Percentiles rank a stretch among this genome's conserved stretches.
Conservation (phyloP, 2,888 invertebrate species). For the Perizoma flavofasciatum region DNA sequence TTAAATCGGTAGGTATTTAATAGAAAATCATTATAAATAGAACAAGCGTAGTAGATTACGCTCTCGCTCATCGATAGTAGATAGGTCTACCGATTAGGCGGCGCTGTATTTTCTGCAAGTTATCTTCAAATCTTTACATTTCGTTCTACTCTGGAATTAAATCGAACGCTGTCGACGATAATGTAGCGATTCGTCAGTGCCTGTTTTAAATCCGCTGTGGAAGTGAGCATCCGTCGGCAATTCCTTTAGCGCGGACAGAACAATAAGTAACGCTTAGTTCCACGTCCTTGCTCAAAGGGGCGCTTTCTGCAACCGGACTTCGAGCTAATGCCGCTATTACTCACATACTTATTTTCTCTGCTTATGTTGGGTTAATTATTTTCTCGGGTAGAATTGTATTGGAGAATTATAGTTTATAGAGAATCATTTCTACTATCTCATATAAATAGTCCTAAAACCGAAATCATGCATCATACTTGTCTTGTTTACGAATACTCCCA, state of each 20-base stretch:
- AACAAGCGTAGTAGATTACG: no score
- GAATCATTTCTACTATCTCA: no score
- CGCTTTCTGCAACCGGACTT: slow-evolving; percentile 37
- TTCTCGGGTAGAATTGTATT: slow-evolving; percentile 13
- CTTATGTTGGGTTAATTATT: slow-evolving; percentile 29
- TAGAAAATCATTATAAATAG: no score
- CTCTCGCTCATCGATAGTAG: no score
- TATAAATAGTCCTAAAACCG: no score
- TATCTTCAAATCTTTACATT: slow-evolving; percentile 51
- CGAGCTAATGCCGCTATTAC: slow-evolving; percentile 37
- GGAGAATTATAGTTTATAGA: slow-evolving; percentile 2
- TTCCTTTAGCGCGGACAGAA: slow-evolving; percentile 53
- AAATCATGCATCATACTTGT: no score
- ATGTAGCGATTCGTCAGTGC: slow-evolving; percentile 74
- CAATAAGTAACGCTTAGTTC: slow-evolving; percentile 71
- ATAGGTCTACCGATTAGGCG: no score
- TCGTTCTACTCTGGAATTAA: slow-evolving; percentile 53
- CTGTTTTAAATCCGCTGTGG: slow-evolving; percentile 68
- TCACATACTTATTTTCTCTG: slow-evolving; percentile 35
- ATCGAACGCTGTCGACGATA: slow-evolving; percentile 71
- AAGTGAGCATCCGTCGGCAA: slow-evolving; percentile 64
- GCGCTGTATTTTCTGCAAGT: not conserved
- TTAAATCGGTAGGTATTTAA: no score
- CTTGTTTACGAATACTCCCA: no score
- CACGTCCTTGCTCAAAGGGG: slow-evolving; percentile 46